Conservation (phyloP, 2,888 invertebrate genomes). For the Octonoba sinensis region DNA sequence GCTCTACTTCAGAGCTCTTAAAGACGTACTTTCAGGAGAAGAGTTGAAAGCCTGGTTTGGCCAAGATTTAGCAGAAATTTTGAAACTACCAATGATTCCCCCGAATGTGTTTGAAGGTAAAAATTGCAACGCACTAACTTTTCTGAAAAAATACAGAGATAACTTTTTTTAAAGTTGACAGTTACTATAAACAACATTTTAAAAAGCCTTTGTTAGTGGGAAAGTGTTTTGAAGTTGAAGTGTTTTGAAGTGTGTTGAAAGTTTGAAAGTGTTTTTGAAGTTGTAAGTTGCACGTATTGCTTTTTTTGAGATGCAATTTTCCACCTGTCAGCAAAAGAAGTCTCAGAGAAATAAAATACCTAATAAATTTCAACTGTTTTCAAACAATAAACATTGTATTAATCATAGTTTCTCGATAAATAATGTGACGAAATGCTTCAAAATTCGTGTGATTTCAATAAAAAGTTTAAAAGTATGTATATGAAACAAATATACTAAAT, state of each 20-base stretch:
- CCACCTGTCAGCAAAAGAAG: no score
- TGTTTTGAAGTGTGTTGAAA: no score
- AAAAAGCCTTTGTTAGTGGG: background rate
- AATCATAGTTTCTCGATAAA: no score
- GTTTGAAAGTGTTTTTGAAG: background rate
- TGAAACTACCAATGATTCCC: conserved; percentile 63
- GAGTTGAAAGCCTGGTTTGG: conserved; percentile 66
- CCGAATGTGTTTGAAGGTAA: conserved; percentile 56
- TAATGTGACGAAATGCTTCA: no score
- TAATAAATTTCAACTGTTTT: no score
- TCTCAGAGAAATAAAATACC: no score
- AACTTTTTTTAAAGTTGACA: background rate
- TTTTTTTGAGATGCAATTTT: background rate
- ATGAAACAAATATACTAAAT: no score
- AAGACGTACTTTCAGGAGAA: conserved; percentile 51
- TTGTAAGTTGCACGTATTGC: background rate
- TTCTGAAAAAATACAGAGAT: background rate
- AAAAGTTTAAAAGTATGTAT: no score
- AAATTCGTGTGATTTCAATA: no score
- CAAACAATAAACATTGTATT: no score
- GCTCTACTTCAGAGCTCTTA: conserved; percentile 65
- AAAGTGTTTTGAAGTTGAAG: no score
- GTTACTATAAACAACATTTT: background rate
- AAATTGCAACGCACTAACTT: background rate
- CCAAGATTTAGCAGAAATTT: conserved; percentile 61